Base-by-base conservation (phyloP, 2,113 vertebrate species). In the Corythornis vintsioides region DNA sequence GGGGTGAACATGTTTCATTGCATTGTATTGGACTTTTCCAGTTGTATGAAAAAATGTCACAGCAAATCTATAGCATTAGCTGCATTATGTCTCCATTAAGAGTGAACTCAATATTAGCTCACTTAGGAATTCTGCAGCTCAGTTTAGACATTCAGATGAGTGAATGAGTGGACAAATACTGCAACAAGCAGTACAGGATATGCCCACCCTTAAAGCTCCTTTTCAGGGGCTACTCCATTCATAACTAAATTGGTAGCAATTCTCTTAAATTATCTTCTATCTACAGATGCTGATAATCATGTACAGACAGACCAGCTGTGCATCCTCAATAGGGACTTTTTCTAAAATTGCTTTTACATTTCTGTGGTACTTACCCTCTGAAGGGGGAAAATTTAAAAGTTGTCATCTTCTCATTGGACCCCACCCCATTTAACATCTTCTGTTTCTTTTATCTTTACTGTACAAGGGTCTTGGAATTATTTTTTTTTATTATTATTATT, bases 381-480 rank as follows among this genome's bases (percentile, higher is more conserved):
- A 74, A 42, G 26, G 19, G 26, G 9, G 26, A 53, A 93, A 73
- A 91, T 48, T 1, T 83, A 59, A 86, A 94, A 96, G 56, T 87
- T 86, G 42, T 56, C 81, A 69, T 70, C 60, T 78, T 88, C 45
- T 87, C 75, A 77, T n/a, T 72, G 50, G 95, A 93, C 95, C 93
- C 94, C 96, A 97, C 92, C 96, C 95, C 89, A 45, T 47, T 43
- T 82, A 66, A 72, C 65, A 86, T 61, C 48, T 70, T 80, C 42
- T 55, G 47, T 63, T 59, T 81, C 47, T 55, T 40, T 64, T 60
- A 65, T 29, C 29, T 60, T 8, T 3, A n/a, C 33, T 43, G 47
- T 71, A n/a, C 63, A 63, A 52, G 22, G 73, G 26, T 71, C 64
- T 77, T 76, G 40, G 11, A 73, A 87, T 73, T 65, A 33, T 24